Evolutionary conservation across 2,113 vertebrate genomes (phyloP).

Genomic region (Pogona vitticeps): DNA sequence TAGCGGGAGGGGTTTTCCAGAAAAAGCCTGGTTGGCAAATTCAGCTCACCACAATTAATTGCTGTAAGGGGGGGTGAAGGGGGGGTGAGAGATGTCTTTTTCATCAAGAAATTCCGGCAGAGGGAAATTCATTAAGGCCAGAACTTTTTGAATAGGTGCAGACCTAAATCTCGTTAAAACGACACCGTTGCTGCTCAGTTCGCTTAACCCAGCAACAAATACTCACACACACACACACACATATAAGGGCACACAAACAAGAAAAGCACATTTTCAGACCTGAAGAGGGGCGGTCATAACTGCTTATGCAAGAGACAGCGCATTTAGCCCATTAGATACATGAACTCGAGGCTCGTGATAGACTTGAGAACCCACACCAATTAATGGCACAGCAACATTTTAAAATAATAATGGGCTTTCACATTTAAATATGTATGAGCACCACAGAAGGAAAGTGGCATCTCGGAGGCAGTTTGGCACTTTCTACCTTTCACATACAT

Average conservation of each 20-base stretch:
- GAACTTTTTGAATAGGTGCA: conserved; percentile 56
- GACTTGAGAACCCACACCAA: neutral
- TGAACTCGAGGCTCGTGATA: neutral
- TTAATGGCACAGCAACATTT: neutral
- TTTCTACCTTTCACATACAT: no score
- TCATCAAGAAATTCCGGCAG: conserved; percentile 62
- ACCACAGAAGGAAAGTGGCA: neutral
- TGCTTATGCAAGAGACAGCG: neutral
- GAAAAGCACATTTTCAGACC: neutral
- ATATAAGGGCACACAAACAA: neutral
- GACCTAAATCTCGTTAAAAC: conserved; percentile 61
- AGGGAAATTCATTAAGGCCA: conserved; percentile 66
- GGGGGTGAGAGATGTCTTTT: conserved; percentile 28
- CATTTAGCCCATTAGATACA: neutral
- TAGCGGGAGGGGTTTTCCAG: conserved; percentile 29
- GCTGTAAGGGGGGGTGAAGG: conserved; percentile 8
- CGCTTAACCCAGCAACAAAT: conserved; percentile 50
- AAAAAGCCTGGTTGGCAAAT: conserved; percentile 34
- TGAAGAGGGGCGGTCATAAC: neutral
- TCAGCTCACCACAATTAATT: conserved; percentile 58
- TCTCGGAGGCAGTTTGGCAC: neutral
- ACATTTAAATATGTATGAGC: neutral
- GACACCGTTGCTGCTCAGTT: conserved; percentile 44
- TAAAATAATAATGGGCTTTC: neutral
- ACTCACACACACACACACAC: neutral